Conservation (phyloP, 2,797 vertebrate species). For the Potorous gilbertii region DNA sequence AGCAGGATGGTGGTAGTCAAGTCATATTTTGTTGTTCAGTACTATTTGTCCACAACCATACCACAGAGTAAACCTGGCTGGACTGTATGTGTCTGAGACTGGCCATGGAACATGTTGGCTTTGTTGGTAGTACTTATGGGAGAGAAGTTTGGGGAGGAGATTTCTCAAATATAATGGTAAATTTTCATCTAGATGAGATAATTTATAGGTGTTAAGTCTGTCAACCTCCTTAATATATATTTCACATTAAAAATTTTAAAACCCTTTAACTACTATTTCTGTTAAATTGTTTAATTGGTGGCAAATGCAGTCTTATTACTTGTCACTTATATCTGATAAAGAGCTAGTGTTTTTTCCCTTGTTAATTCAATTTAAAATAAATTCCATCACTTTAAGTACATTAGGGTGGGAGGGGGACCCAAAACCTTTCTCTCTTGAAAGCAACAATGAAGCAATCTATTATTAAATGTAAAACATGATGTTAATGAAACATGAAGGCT, state of each 20-base stretch:
- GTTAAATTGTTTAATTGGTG: conserved; percentile 79
- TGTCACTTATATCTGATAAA: conserved; percentile 79
- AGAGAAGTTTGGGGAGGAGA: conserved; percentile 49
- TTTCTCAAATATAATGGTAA: conserved; percentile 69
- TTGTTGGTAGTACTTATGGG: conserved; percentile 40
- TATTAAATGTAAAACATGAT: conserved; percentile 86
- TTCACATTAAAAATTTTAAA: conserved; percentile 84
- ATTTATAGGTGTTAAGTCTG: conserved; percentile 75
- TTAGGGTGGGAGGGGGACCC: conserved; percentile 39
- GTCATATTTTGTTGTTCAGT: background rate
- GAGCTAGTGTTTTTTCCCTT: conserved; percentile 73
- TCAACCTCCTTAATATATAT: conserved; percentile 71
- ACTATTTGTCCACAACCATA: background rate
- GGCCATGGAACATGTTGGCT: background rate
- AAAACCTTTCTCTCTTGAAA: conserved; percentile 79
- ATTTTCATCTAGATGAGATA: conserved; percentile 73
- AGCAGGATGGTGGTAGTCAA: background rate
- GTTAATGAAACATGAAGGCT: conserved; percentile 85
- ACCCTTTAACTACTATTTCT: conserved; percentile 71
- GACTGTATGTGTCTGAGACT: background rate
- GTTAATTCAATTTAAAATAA: conserved; percentile 84
- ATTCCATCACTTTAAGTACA: conserved; percentile 70
- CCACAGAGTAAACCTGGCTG: background rate
- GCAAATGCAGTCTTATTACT: conserved; percentile 77
- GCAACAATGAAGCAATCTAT: conserved; percentile 82